Evolutionary conservation across 2,888 invertebrate genomes (phyloP), one percentile per base, ranked within the genome.

Genomic region (Rosalia funebris): DNA sequence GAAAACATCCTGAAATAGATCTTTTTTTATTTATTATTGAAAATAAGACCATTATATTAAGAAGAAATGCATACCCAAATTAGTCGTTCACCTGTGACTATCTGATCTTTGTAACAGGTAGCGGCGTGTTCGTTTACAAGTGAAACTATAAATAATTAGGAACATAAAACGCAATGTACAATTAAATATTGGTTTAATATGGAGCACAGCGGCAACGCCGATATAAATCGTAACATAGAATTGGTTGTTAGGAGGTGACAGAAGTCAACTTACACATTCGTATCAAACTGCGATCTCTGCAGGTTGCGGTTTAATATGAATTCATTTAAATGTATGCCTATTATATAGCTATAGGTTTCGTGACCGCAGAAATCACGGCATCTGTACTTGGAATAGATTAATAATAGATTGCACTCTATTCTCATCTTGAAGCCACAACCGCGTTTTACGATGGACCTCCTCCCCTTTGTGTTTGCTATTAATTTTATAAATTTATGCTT

Each of bases 211-310:
- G 36, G 25, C 45, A 59, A 54, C 50, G 47, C 55, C 48, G 62
- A 65, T 60, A 71, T 71, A 71, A 71, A 71, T 71, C 71, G 63
- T 64, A 66, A 66, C 69, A 68, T 44, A 63, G 63, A 69, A 71
- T 70, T 67, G 65, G 69, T 71, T 71, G 73, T 72, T 71, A 68
- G 62, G 54, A 72, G 73, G 73, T 73, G 73, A 72, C 71, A 72
- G 73, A 70, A 73, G 70, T 68, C 68, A 68, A 67, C 68, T 68
- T 69, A 68, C 69, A 67, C 62, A 66, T 63, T 65, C 66, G 63
- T 72, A 70, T 72, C 72, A 70, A 69, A 71, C 72, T 64, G 72
- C 45, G 71, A 72, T 71, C 72, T 70, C 72, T 53, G 63, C 69
- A 65, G 71, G 71, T 64, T 65, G 68, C 61, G 68, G 68, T 72